phyloP scores from a whole-genome alignment of 2,888 invertebrate species.

The Chalcis sispes region DNA sequence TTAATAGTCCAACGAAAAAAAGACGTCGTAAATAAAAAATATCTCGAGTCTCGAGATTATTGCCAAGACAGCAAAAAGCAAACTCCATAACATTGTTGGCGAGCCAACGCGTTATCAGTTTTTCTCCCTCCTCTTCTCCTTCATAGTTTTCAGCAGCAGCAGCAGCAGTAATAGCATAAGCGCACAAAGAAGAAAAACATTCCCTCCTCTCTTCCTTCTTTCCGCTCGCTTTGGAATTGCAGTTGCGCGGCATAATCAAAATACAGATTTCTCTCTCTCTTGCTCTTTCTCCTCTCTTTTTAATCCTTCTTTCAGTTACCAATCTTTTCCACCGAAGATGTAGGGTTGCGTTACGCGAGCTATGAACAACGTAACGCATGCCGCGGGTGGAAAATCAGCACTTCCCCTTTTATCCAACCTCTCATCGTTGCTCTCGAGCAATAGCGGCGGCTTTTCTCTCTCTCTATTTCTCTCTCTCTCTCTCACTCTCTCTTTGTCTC shows the following conservation, averaged over 20 bases:
- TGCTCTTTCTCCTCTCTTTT: conserved; percentile 33
- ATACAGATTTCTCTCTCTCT: too few species aligned
- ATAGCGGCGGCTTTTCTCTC: too few species aligned
- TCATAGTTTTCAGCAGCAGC: conserved; percentile 11
- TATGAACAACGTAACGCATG: not conserved
- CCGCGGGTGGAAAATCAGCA: conserved; percentile 34
- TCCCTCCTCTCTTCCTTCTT: conserved; percentile 6
- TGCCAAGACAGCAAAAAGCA: not conserved
- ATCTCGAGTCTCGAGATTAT: too few species aligned
- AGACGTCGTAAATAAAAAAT: too few species aligned
- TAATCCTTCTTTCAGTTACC: conserved; percentile 18
- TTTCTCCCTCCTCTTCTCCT: not conserved
- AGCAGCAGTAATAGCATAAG: too few species aligned
- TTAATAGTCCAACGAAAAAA: too few species aligned
- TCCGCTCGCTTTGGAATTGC: conserved; percentile 18
- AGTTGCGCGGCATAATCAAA: conserved; percentile 38
- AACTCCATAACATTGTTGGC: not conserved
- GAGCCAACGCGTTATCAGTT: not conserved
- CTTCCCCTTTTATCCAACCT: not conserved
- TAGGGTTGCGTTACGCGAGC: not conserved
- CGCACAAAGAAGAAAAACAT: conserved; percentile 26
- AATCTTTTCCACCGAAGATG: conserved; percentile 33
- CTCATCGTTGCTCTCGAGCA: too few species aligned
- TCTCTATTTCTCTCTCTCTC: not conserved
- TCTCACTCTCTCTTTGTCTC: not conserved